Conservation (phyloP, 1,140 invertebrate genomes). For the Pantala flavescens region DNA sequence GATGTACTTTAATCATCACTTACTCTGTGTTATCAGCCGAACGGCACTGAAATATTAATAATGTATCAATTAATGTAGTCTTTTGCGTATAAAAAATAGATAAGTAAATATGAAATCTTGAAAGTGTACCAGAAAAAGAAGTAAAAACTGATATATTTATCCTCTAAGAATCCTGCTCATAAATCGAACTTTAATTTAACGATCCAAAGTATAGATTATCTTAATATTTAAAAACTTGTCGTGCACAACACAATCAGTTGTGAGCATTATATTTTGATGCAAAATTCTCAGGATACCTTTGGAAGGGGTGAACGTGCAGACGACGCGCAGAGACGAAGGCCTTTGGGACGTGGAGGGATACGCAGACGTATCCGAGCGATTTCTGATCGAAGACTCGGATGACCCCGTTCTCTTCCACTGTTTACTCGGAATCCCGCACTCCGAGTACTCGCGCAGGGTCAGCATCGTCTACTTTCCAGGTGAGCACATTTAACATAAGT, state of each 20-base stretch:
- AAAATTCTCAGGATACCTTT: neutral
- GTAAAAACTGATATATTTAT: too few species aligned
- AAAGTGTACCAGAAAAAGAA: too few species aligned
- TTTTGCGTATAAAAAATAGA: neutral
- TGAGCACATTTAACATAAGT: constrained; percentile 31
- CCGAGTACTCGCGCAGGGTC: constrained; percentile 50
- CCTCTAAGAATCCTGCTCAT: too few species aligned
- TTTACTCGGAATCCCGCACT: constrained; percentile 48
- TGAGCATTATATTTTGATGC: neutral
- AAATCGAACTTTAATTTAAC: too few species aligned
- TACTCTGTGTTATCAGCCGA: neutral
- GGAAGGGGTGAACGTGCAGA: neutral
- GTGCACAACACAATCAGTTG: too few species aligned
- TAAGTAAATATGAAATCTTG: neutral
- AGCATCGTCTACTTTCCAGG: constrained; percentile 54
- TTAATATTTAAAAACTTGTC: too few species aligned
- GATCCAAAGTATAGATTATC: too few species aligned
- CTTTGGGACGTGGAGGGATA: constrained; percentile 24
- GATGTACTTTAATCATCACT: neutral
- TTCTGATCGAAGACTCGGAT: constrained; percentile 42
- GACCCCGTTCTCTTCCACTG: constrained; percentile 51
- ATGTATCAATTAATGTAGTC: neutral
- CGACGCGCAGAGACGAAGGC: neutral
- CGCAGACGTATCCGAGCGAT: constrained; percentile 43
- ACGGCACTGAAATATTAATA: neutral